Base-by-base conservation (phyloP, 2,113 vertebrate genomes). In the Empidonax alnorum region DNA sequence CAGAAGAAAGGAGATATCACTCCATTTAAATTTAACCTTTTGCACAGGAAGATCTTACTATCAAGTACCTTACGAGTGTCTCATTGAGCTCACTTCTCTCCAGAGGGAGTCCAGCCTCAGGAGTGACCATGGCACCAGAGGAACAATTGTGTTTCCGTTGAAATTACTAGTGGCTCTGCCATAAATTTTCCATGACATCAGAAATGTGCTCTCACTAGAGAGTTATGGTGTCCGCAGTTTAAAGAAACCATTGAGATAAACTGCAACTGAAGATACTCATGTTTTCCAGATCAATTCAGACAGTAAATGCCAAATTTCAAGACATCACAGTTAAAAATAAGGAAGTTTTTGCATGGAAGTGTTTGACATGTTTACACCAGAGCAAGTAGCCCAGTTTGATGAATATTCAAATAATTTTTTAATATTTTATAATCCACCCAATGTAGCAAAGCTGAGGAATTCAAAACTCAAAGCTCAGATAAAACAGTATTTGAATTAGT, bases 401-500 rank as follows among this genome's bases (percentile, higher is more conserved):
- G 25, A 87, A 61, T 67, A 90, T 42, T 85, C 49, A 94, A 91
- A 85, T 71, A 1, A 3, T 39, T 75, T 84, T 72, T 20, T 6
- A 79, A 75, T 78, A 58, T 78, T 87, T 96, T 84, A 33, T 91
- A 6, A 76, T 42, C 11, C 59, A 12, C 16, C 8, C 33, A 83
- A 61, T 71, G 76, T 9, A 59, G 27, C 5, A 82, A 89, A 83
- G 23, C 25, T 23, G 55, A 89, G n/a, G 44, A 84, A 90, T 92
- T 87, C 55, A 83, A 83, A 94, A 87, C 9, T 15, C 49, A 79
- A 83, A 58, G 41, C 65, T 75, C 52, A 59, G 14, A 84, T 59
- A 79, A 94, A 76, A 28, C 58, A 89, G 39, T 80, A 87, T 80
- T 78, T 88, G 6, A 83, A 80, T 83, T 17, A 66, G 19, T n/a